These are phyloP conservation scores for Rhopilema esculentum DNA, from an alignment of 30 jellyfish, hydroid and myxozoan genomes.

Conservation along the genomic window DNA sequence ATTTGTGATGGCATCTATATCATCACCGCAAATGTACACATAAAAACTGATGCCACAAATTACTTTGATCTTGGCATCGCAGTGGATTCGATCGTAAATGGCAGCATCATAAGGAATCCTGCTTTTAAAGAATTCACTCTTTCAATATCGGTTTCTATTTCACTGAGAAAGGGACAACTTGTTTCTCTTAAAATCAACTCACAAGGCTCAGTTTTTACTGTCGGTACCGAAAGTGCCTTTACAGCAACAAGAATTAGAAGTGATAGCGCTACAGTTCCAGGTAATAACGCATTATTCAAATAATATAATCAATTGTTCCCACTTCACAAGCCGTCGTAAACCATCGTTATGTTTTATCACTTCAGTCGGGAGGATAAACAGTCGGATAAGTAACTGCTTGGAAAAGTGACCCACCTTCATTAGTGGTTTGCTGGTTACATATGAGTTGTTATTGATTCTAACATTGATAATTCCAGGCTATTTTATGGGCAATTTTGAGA, in stretches of 20 bases:
- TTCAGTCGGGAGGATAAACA: no score
- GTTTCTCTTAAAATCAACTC: constrained; percentile 59
- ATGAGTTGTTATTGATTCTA: not conserved
- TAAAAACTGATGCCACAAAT: constrained; percentile 32
- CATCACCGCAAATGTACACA: constrained; percentile 70
- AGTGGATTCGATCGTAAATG: constrained; percentile 62
- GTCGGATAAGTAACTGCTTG: no score
- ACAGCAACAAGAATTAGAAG: constrained; percentile 65
- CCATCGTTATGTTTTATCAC: no score
- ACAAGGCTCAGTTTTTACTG: constrained; percentile 33
- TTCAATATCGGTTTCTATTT: constrained; percentile 46
- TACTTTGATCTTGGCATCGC: constrained; percentile 69
- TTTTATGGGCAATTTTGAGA: no score
- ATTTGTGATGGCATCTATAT: constrained; percentile 74
- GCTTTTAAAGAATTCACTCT: constrained; percentile 65
- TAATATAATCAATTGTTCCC: no score
- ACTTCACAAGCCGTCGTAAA: no score
- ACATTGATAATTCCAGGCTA: not conserved
- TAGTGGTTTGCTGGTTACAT: not conserved
- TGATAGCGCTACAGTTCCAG: constrained; percentile 15
- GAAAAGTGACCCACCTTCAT: no score
- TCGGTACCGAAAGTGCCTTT: constrained; percentile 77
- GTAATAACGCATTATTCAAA: no score
- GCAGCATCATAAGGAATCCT: constrained; percentile 33
- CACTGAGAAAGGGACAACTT: constrained; percentile 64